Evolutionary conservation across 2,797 vertebrate genomes (phyloP), one percentile per base, ranked within the genome.

Genomic region (Emys orbicularis): DNA sequence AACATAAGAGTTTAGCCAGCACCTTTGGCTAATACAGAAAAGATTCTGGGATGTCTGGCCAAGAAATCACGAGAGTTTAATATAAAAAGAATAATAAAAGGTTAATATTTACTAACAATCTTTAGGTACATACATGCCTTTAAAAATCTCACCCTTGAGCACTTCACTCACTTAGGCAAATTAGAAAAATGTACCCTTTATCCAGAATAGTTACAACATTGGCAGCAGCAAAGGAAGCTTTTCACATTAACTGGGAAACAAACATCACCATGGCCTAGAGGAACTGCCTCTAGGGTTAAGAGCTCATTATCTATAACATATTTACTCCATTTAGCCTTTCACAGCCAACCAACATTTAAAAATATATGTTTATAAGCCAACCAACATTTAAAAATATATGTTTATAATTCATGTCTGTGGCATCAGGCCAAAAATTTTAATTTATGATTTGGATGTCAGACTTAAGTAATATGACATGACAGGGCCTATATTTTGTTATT

Each of bases 361-460:
- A 0, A 53, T 72, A 88, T 81, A 82, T 31, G 29, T 18, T 5
- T 41, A 18, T n/a, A 56, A 57, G 41, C 18, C 41, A 83, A 56
- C 81, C 29, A 83, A 83, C 7, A 95, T 74, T 47, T 47, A 76
- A 2, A 27, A 0, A 53, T 72, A 88, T 81, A 82, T 31, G 29
- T 18, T 5, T 41, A 18, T n/a, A 56, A 57, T 18, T 52, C 8
- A n/a, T 11, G 11, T 15, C 80, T 87, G 16, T 81, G 31, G 34
- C 25, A 92, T 5, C 18, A 23, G 47, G 18, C 61, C 53, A 53
- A 11, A 2, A 4, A 3, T 13, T 50, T 19, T 41, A 3, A 88
- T 87, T 89, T 79, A 65, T 79, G 1, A 27, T 89, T 79, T 84
- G 1, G 8, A 31, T 86, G 59, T 92, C 91, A 86, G 47, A 86